A percentile compares a stretch with the other conserved stretches of the same genome.
These are phyloP conservation scores for Cheilinus undulatus DNA, from an alignment of 2,113 vertebrate species.

Conservation along the genomic window DNA sequence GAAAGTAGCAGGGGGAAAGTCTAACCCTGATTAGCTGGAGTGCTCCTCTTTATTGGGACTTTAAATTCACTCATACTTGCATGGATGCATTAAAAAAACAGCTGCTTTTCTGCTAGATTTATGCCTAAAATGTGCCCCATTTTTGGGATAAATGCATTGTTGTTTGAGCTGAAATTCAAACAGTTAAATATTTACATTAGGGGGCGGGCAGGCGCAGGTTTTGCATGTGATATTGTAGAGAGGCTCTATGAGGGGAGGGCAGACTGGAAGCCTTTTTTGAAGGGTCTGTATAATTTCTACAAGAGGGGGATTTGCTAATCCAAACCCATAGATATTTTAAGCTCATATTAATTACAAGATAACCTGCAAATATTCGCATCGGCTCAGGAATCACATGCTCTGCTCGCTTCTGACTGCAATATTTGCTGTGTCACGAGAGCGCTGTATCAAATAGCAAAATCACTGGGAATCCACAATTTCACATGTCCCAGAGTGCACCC, in stretches of 20 bases:
- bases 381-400: slow-evolving; percentile 11
- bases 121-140: not conserved
- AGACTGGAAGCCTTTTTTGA: slow-evolving; percentile 40
- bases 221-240: slow-evolving; percentile 7
- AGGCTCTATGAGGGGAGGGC: slow-evolving; percentile 3
- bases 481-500: slow-evolving; percentile 28
- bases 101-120: slow-evolving; percentile 26
- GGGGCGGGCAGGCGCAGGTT: slow-evolving; percentile 6
- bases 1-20: slow-evolving; percentile 73
- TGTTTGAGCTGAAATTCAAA: slow-evolving; percentile 12
- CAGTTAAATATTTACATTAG: slow-evolving; percentile 29
- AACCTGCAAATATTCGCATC: slow-evolving; percentile 29
- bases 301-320: slow-evolving; percentile 39
- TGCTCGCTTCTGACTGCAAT: not conserved
- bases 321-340: slow-evolving; percentile 37
- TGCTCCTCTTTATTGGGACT: slow-evolving; percentile 30
- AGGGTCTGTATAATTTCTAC: slow-evolving; percentile 43
- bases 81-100: slow-evolving; percentile 21
- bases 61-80: slow-evolving; percentile 43
- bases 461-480: slow-evolving; percentile 22
- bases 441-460: slow-evolving; percentile 42
- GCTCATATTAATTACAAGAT: too few relatives aligned
- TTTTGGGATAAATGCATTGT: not conserved
- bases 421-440: slow-evolving; percentile 69
- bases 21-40: slow-evolving; percentile 66